Evolutionary conservation across 1,140 invertebrate species (phyloP).

Genomic region (Drosophila lacteicornis): DNA sequence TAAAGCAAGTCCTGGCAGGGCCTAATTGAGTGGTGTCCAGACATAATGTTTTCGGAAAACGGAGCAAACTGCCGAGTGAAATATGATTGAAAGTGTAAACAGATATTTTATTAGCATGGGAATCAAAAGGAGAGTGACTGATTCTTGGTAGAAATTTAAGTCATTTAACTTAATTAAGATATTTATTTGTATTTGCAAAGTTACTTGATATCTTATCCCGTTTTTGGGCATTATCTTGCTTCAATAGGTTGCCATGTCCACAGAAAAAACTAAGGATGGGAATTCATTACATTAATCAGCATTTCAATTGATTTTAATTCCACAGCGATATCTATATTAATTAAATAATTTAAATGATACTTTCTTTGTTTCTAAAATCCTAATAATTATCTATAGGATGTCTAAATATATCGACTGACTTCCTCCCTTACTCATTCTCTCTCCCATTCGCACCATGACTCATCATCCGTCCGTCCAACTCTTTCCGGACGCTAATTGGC

Average conservation of each 20-base stretch:
- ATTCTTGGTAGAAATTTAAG: not conserved
- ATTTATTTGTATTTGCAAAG: not conserved
- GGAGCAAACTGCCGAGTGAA: slow-evolving; percentile 41
- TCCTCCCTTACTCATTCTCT: too few relatives aligned
- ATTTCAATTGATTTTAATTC: not conserved
- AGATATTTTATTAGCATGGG: slow-evolving; percentile 35
- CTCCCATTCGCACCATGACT: not conserved
- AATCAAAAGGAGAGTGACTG: slow-evolving; percentile 6
- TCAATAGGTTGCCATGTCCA: too few relatives aligned
- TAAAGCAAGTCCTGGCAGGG: not conserved
- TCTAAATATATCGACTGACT: too few relatives aligned
- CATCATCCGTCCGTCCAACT: slow-evolving; percentile 45
- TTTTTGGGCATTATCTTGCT: too few relatives aligned
- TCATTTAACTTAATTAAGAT: not conserved
- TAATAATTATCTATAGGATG: not conserved
- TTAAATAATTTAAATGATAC: too few relatives aligned
- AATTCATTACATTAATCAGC: not conserved
- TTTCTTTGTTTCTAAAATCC: too few relatives aligned
- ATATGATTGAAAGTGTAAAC: slow-evolving; percentile 55
- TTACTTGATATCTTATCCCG: too few relatives aligned
- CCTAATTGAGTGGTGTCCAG: slow-evolving; percentile 69
- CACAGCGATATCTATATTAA: too few relatives aligned
- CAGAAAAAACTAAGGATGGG: too few relatives aligned
- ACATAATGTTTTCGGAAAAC: slow-evolving; percentile 54
- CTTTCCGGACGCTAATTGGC: slow-evolving; percentile 40